These are phyloP conservation scores for Scaptomyza pallida DNA, from an alignment of 1,140 invertebrate species.

Conservation along the genomic window DNA sequence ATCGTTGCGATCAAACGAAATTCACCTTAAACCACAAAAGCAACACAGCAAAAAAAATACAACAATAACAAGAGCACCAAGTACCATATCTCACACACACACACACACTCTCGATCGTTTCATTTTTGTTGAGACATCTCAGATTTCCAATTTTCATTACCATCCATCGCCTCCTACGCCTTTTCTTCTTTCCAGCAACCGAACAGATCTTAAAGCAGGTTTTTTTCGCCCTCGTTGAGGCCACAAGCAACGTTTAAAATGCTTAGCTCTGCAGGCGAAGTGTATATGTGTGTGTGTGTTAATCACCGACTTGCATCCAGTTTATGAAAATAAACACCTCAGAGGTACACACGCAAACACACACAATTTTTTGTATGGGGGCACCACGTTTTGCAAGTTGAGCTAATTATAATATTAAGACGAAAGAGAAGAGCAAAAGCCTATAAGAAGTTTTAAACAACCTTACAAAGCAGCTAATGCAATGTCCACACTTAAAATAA, in stretches of 20 bases:
- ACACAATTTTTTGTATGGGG: slow-evolving; percentile 2
- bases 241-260: slow-evolving; percentile 16
- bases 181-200: not conserved
- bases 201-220: too few relatives aligned
- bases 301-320: slow-evolving; percentile 46
- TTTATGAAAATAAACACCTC: slow-evolving; percentile 60
- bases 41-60: slow-evolving; percentile 41
- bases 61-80: slow-evolving; percentile 14
- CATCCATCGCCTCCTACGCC: slow-evolving; percentile 44
- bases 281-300: too few relatives aligned
- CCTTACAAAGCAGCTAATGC: not conserved
- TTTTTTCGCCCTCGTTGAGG: slow-evolving; percentile 4
- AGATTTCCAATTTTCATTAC: slow-evolving; percentile 39
- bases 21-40: slow-evolving; percentile 50
- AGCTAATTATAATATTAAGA: slow-evolving; percentile 8
- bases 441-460: not conserved
- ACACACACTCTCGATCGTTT: slow-evolving; percentile 8
- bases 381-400: slow-evolving; percentile 19
- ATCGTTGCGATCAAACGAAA: slow-evolving; percentile 3
- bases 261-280: slow-evolving; percentile 17
- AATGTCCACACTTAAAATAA: too few relatives aligned
- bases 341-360: slow-evolving; percentile 13
- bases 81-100: slow-evolving; percentile 5
- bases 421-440: too few relatives aligned
- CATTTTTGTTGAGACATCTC: slow-evolving; percentile 30